Percentiles rank a stretch among this genome's conserved stretches.
Conservation (phyloP, 2,797 vertebrate genomes). For the Hapalemur alaotrensis region DNA sequence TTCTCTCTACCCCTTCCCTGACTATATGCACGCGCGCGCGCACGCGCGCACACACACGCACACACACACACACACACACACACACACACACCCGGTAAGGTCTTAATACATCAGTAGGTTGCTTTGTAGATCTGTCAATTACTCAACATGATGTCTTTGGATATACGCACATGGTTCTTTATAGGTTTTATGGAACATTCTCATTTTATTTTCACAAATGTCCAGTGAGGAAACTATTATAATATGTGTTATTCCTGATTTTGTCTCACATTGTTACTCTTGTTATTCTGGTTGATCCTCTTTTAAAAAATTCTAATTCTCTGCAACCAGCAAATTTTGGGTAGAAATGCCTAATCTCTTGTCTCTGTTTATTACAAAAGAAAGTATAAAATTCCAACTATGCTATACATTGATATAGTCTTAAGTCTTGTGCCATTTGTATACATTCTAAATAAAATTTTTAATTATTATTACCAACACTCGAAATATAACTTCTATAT, state of each 20-base stretch:
- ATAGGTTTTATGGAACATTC: not conserved
- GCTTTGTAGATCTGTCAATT: not conserved
- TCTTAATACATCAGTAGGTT: not conserved
- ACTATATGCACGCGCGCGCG: not conserved
- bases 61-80: too few relatives aligned
- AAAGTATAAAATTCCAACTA: not conserved
- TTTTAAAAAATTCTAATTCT: not conserved
- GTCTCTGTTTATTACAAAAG: not conserved
- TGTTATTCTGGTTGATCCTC: not conserved
- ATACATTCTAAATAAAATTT: slow-evolving; percentile 40
- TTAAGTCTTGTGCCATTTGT: slow-evolving; percentile 5
- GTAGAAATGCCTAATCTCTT: not conserved
- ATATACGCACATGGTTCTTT: not conserved
- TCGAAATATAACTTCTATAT: slow-evolving; percentile 11
- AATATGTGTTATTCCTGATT: not conserved
- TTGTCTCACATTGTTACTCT: not conserved
- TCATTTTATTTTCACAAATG: not conserved
- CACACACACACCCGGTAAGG: not conserved
- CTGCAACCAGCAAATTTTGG: not conserved
- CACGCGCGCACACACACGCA: not conserved
- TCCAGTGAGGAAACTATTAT: not conserved
- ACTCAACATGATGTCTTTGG: not conserved
- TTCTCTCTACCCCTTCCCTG: not conserved
- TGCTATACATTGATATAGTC: not conserved
- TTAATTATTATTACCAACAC: slow-evolving; percentile 29